phyloP scores from a whole-genome alignment of 2,113 vertebrate genomes.

The Burhinus oedicnemus region DNA sequence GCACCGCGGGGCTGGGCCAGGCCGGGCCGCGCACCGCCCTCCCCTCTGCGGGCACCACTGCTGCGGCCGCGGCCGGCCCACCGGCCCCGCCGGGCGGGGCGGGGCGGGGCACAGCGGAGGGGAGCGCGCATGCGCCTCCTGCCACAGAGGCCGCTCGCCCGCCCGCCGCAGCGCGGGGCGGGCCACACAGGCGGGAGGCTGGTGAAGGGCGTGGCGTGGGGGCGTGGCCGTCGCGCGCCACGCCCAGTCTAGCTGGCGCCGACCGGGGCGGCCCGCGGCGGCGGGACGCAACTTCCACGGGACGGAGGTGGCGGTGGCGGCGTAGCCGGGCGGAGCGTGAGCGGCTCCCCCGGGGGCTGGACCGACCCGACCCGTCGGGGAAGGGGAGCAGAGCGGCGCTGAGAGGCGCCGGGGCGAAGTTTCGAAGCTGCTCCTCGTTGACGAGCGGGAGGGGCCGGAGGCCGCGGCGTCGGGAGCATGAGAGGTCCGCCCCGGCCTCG shows the following conservation, averaged over 20 bases:
- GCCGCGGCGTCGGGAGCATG: neutral
- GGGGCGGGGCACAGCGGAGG: no score
- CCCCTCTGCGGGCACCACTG: neutral
- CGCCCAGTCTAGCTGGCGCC: neutral
- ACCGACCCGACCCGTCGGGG: accelerated
- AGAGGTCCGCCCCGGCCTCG: neutral
- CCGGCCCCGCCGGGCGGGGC: neutral
- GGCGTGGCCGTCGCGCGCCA: neutral
- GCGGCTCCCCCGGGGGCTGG: accelerated
- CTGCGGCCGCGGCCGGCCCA: no score
- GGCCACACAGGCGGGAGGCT: no score
- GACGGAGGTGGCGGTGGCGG: neutral
- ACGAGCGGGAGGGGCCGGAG: neutral
- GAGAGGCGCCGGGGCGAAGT: neutral
- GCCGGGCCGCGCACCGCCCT: accelerated
- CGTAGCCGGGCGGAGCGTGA: neutral
- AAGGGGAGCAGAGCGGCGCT: neutral
- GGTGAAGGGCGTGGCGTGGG: no score
- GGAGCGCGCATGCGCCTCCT: neutral
- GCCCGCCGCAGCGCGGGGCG: neutral
- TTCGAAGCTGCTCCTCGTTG: neutral
- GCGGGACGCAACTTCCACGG: neutral
- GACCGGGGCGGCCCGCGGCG: neutral
- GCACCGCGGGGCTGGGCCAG: neutral
- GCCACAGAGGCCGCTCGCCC: neutral